phyloP scores from a whole-genome alignment of 2,888 invertebrate genomes.

The Nemotelus pantherinus region DNA sequence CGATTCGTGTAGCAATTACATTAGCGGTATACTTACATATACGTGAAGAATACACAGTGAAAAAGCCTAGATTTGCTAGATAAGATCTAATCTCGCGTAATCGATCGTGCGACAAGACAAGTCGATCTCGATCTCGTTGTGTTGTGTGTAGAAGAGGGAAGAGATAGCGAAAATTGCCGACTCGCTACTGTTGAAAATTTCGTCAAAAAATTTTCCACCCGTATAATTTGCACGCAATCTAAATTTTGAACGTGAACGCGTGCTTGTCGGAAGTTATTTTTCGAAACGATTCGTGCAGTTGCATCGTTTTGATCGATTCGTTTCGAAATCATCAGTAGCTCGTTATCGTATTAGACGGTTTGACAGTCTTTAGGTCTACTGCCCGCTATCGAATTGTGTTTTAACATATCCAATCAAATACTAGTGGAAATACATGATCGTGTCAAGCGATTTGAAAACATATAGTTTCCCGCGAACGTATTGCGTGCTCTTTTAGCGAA shows the following conservation, averaged over 20 bases:
- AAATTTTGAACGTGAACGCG: slow-evolving; percentile 4
- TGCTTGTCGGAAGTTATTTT: background rate
- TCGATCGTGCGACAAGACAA: background rate
- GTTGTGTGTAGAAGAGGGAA: background rate
- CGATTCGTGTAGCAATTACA: too few relatives aligned
- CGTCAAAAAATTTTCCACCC: slow-evolving; percentile 28
- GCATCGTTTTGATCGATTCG: background rate
- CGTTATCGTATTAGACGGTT: background rate
- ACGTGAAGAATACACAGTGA: background rate
- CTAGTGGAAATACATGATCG: too few relatives aligned
- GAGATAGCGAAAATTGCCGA: background rate
- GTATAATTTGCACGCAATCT: slow-evolving; percentile 7
- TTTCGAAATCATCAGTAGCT: background rate
- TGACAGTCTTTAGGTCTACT: too few relatives aligned
- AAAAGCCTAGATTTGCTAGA: slow-evolving; percentile 11
- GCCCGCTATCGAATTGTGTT: too few relatives aligned
- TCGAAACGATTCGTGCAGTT: background rate
- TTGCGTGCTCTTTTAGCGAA: too few relatives aligned
- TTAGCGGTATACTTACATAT: too few relatives aligned
- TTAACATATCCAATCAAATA: too few relatives aligned
- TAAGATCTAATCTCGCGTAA: slow-evolving; percentile 14
- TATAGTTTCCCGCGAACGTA: too few relatives aligned
- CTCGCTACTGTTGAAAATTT: slow-evolving; percentile 31
- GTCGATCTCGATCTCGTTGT: slow-evolving; percentile 1
- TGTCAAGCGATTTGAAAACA: too few relatives aligned